These are phyloP conservation scores for Zaprionus bogoriensis DNA, from an alignment of 2,888 invertebrate genomes.

Conservation along the genomic window DNA sequence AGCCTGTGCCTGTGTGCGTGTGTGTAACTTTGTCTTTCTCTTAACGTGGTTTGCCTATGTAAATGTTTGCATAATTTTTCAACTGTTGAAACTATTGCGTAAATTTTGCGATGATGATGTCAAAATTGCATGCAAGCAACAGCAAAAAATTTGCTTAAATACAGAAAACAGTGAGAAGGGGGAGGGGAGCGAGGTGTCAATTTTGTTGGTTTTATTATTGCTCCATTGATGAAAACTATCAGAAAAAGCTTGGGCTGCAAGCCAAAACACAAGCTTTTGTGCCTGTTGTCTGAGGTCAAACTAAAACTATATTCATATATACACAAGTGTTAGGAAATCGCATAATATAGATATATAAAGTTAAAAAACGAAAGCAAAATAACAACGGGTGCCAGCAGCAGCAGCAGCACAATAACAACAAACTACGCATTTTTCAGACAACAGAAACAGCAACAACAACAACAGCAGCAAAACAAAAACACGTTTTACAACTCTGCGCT, in stretches of 20 bases:
- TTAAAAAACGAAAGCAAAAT: conserved; percentile 57
- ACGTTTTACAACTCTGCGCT: conserved; percentile 70
- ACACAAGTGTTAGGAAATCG: conserved; percentile 29
- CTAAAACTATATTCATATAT: conserved; percentile 29
- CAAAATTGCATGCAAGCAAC: conserved; percentile 20
- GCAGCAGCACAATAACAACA: conserved; percentile 29
- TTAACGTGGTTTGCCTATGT: not conserved
- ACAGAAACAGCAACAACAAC: conserved; percentile 22
- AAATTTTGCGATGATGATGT: conserved; percentile 32
- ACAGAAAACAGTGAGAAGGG: not conserved
- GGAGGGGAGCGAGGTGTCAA: not conserved
- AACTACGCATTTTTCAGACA: conserved; percentile 64
- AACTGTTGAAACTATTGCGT: conserved; percentile 29
- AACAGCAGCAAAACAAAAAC: conserved; percentile 60
- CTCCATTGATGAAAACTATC: conserved; percentile 30
- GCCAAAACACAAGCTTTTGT: conserved; percentile 38
- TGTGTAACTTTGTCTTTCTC: conserved; percentile 1
- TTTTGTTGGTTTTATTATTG: conserved; percentile 5
- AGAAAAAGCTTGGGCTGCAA: conserved; percentile 22
- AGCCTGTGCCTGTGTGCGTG: conserved; percentile 7
- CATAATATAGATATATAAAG: conserved; percentile 2
- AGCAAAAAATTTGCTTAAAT: conserved; percentile 4
- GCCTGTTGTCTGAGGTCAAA: conserved; percentile 69
- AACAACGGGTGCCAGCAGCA: conserved; percentile 22
- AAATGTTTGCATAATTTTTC: conserved; percentile 32